Evolutionary conservation across 2,113 vertebrate genomes (phyloP).

Genomic region (Chunga burmeisteri): DNA sequence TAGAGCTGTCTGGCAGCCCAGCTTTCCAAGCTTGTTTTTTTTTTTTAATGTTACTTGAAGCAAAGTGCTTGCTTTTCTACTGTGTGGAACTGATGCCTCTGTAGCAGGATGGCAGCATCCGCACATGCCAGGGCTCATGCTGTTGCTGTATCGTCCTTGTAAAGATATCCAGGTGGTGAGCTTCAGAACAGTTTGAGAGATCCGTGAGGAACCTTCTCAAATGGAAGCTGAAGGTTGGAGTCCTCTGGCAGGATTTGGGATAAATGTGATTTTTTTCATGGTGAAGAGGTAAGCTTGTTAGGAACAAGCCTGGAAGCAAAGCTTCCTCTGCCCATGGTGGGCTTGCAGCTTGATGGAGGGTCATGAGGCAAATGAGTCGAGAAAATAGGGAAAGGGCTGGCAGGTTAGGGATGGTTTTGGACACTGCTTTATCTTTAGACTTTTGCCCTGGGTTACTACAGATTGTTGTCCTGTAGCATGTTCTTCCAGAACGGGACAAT

Average conservation of each 20-base stretch:
- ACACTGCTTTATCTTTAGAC: not conserved
- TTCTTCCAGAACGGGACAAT: not conserved
- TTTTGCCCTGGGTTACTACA: not conserved
- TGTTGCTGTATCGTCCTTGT: not conserved
- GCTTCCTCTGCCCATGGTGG: accelerated
- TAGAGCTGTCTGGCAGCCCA: not conserved
- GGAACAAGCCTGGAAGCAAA: not conserved
- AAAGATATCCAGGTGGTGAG: not conserved
- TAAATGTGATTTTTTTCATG: not conserved
- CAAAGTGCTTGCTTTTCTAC: not conserved
- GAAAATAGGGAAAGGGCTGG: not conserved
- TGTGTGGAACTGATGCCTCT: not conserved
- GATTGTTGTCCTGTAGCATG: not conserved
- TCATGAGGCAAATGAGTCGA: not conserved
- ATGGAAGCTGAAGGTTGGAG: not conserved
- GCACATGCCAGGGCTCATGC: not conserved
- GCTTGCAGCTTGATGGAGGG: not conserved
- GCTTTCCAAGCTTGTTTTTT: not conserved
- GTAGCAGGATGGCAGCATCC: not conserved
- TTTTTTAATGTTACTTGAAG: not conserved
- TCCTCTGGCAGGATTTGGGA: not conserved
- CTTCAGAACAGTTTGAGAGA: not conserved
- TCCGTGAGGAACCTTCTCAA: not conserved
- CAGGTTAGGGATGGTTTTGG: not conserved
- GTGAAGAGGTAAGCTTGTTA: not conserved